phyloP scores from a whole-genome alignment of 1,140 invertebrate species.

The Papilio polyxenes region DNA sequence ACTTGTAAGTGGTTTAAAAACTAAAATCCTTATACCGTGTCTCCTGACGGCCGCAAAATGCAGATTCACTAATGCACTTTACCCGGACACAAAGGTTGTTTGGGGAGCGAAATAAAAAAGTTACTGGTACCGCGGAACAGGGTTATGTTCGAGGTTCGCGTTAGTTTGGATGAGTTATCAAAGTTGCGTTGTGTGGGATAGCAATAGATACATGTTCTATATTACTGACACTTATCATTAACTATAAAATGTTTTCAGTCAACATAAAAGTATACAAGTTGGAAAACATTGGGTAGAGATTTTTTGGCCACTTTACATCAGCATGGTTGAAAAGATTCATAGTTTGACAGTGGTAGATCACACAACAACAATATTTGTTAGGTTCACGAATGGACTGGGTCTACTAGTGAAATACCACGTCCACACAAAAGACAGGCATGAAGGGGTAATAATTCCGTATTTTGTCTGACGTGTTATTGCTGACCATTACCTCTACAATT shows the following conservation, averaged over 20 bases:
- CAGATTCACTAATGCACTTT: slow-evolving; percentile 27
- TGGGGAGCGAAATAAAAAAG: slow-evolving; percentile 22
- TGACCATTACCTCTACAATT: no score
- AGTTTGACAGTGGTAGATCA: no score
- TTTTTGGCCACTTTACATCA: no score
- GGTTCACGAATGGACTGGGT: no score
- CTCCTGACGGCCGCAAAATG: neutral
- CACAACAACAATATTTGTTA: no score
- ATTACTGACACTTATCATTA: neutral
- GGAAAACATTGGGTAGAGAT: no score
- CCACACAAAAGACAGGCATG: no score
- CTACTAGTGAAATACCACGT: no score
- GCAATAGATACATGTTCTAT: slow-evolving; percentile 16
- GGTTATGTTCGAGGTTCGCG: neutral
- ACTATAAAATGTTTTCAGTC: neutral
- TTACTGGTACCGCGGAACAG: neutral
- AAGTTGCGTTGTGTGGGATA: slow-evolving; percentile 20
- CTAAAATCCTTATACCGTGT: neutral
- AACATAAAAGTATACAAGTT: no score
- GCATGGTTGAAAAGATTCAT: no score
- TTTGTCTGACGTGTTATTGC: no score
- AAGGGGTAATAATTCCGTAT: no score
- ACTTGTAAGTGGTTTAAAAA: neutral
- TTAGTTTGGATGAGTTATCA: slow-evolving; percentile 38
- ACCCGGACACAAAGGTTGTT: slow-evolving; percentile 22